Conservation (phyloP, 2,113 vertebrate species). For the Pelvicachromis taeniatus region DNA sequence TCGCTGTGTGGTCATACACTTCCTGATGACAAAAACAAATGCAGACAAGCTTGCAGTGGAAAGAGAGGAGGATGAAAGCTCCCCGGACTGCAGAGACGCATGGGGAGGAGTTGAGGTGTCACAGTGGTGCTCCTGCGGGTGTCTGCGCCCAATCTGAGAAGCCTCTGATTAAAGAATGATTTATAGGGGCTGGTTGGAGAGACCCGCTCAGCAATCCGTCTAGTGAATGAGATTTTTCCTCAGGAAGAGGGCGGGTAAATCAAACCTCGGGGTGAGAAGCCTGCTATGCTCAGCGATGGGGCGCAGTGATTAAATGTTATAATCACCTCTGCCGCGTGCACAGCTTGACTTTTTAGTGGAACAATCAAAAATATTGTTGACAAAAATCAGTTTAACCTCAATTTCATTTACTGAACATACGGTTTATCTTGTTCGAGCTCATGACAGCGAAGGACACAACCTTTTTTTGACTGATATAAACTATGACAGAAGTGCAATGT, state of each 20-base stretch:
- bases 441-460: background rate
- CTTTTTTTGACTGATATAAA: background rate
- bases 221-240: conserved; percentile 74
- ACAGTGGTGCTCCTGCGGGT: conserved; percentile 55
- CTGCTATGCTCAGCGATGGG: conserved; percentile 38
- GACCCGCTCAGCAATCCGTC: conserved; percentile 73
- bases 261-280: conserved; percentile 65
- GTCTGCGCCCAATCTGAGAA: conserved; percentile 62
- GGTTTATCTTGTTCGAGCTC: conserved; percentile 8
- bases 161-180: conserved; percentile 83
- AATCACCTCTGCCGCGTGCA: conserved; percentile 54
- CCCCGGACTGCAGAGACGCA: conserved; percentile 21
- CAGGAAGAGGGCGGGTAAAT: conserved; percentile 75
- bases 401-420: conserved; percentile 15
- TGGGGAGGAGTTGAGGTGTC: conserved; percentile 64
- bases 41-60: conserved; percentile 53
- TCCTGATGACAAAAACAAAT: conserved; percentile 48
- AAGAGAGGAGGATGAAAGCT: conserved; percentile 49
- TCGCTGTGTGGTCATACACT: conserved; percentile 39
- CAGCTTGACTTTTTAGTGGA: conserved; percentile 21
- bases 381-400: conserved; percentile 14
- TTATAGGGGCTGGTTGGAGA: conserved; percentile 59
- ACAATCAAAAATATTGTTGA: conserved; percentile 5
- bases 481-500: background rate
- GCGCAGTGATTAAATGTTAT: conserved; percentile 65